phyloP scores from a whole-genome alignment of 2,888 invertebrate species.

The Campoplex capitator region DNA sequence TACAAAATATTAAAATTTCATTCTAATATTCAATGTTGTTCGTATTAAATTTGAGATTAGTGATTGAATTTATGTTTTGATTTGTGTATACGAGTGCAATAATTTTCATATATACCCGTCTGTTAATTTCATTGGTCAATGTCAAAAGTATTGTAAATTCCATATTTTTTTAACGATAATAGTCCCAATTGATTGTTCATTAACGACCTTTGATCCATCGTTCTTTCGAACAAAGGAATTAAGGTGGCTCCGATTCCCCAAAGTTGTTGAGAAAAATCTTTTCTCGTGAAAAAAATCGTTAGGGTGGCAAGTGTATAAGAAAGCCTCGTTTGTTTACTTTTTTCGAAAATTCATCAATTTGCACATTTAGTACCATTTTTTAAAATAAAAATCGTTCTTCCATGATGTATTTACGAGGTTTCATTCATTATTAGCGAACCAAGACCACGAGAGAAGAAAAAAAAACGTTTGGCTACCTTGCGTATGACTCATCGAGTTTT shows the following conservation, averaged over 20 bases:
- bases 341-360: neutral
- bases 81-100: too few species aligned
- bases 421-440: neutral
- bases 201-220: neutral
- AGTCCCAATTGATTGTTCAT: neutral
- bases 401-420: neutral
- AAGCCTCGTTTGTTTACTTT: neutral
- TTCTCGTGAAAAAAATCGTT: too few species aligned
- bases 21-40: too few species aligned
- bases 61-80: too few species aligned
- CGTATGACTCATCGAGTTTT: constrained; percentile 51
- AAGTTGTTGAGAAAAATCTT: too few species aligned
- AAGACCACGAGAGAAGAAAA: neutral
- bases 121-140: too few species aligned
- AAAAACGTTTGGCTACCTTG: constrained; percentile 36
- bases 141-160: too few species aligned
- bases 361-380: neutral
- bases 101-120: too few species aligned
- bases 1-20: too few species aligned
- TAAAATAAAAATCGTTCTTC: neutral
- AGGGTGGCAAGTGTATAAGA: too few species aligned
- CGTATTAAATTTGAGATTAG: too few species aligned
- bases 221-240: neutral
- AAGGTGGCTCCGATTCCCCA: neutral
- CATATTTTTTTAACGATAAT: too few species aligned